Percentiles rank a stretch among this genome's conserved stretches.
Conservation (phyloP, 2,113 vertebrate genomes). For the Poeciliopsis occidentalis region DNA sequence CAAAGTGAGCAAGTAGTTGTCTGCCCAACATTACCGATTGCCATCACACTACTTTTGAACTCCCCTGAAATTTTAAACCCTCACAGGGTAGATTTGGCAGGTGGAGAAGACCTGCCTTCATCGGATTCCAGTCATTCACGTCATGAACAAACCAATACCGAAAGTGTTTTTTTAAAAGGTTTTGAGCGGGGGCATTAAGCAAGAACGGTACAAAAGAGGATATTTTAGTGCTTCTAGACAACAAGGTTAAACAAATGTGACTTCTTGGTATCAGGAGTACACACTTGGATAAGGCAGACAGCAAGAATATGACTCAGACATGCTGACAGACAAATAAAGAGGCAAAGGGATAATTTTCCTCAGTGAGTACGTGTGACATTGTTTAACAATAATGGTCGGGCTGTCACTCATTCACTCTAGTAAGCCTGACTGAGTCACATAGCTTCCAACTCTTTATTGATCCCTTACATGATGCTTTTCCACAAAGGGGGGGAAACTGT, state of each 20-base stretch:
- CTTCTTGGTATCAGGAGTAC: not conserved
- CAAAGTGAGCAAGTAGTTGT: conserved; percentile 8
- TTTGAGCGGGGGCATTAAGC: not conserved
- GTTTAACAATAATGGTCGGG: conserved; percentile 28
- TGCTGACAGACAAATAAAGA: not conserved
- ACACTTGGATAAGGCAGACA: conserved; percentile 4
- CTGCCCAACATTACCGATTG: conserved; percentile 21
- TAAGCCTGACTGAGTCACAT: conserved; percentile 33
- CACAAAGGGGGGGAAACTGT: conserved; percentile 23
- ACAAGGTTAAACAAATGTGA: not conserved
- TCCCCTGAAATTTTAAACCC: conserved; percentile 15
- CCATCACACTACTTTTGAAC: conserved; percentile 5
- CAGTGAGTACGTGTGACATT: conserved; percentile 32
- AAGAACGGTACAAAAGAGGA: not conserved
- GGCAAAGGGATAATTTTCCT: conserved; percentile 16
- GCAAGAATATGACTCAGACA: conserved; percentile 3
- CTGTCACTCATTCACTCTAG: conserved; percentile 27
- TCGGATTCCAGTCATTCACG: conserved; percentile 57
- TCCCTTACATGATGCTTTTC: conserved; percentile 3
- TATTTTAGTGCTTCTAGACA: not conserved
- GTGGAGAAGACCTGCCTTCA: conserved; percentile 24
- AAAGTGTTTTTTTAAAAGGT: not conserved
- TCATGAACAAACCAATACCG: conserved; percentile 60
- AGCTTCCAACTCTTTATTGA: conserved; percentile 21
- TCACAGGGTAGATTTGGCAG: conserved; percentile 35